phyloP scores from a whole-genome alignment of 2,797 vertebrate species.

The Heliangelus exortis region DNA sequence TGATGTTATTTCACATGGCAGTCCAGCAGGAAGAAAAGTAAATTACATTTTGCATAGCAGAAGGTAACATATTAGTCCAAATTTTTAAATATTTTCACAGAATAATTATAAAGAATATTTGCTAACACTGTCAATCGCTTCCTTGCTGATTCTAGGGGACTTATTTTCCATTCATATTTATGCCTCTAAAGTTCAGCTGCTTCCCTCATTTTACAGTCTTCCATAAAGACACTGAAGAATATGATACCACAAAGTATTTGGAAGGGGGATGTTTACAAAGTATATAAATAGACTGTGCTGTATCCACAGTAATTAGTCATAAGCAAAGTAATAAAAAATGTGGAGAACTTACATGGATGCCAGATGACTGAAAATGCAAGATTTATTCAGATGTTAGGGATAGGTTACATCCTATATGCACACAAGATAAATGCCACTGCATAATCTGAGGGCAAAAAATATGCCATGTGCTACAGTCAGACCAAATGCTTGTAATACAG shows the following conservation, averaged over 20 bases:
- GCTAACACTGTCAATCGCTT: not conserved
- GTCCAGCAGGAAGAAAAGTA: not conserved
- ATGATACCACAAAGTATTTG: constrained; percentile 20
- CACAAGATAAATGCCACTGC: not conserved
- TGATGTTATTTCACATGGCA: not conserved
- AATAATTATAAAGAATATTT: not conserved
- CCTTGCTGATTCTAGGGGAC: not conserved
- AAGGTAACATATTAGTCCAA: not conserved
- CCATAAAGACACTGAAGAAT: not conserved
- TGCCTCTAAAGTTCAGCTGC: not conserved
- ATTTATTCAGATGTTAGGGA: not conserved
- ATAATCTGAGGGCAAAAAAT: not conserved
- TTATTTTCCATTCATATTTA: constrained; percentile 19
- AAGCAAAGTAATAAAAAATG: constrained; percentile 29
- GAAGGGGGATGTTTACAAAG: constrained; percentile 43
- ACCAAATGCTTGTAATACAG: not conserved
- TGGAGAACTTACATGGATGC: not conserved
- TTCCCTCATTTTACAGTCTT: constrained; percentile 33
- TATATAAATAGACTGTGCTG: constrained; percentile 28
- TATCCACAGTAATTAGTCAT: constrained; percentile 35
- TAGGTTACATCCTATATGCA: not conserved
- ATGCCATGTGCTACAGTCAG: not conserved
- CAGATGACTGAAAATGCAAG: not conserved
- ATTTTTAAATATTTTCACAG: not conserved
- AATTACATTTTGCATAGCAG: not conserved